Evolutionary conservation across 2,888 invertebrate species (phyloP).

Genomic region (Nomada ferruginata): DNA sequence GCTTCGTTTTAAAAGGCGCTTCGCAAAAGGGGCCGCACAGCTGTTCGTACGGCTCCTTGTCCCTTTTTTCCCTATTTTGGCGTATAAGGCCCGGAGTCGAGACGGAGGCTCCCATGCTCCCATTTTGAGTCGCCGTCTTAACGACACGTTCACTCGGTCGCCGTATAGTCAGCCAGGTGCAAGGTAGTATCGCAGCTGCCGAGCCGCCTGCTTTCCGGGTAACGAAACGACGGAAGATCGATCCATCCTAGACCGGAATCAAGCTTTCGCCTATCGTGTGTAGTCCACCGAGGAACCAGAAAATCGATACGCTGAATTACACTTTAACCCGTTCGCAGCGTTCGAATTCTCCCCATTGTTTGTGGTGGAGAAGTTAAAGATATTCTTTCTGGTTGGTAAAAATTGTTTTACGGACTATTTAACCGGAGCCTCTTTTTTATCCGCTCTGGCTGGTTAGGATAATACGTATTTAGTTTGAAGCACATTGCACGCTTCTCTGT

Average conservation of each 20-base stretch:
- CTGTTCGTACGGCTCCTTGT: slow-evolving; percentile 59
- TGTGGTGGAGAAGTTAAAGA: not conserved
- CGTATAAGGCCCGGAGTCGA: slow-evolving; percentile 67
- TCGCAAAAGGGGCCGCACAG: slow-evolving; percentile 72
- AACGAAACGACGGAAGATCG: slow-evolving; percentile 67
- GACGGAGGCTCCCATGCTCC: slow-evolving; percentile 14
- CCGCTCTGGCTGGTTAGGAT: too few relatives aligned
- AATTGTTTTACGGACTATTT: too few relatives aligned
- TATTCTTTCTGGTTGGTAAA: not conserved
- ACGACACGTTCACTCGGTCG: slow-evolving; percentile 35
- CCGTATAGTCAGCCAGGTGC: slow-evolving; percentile 65
- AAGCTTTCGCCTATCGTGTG: slow-evolving; percentile 18
- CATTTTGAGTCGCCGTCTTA: slow-evolving; percentile 51
- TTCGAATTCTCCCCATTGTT: too few relatives aligned
- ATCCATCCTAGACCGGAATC: slow-evolving; percentile 55
- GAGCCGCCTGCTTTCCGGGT: slow-evolving; percentile 55
- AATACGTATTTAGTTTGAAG: not conserved
- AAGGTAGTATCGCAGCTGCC: slow-evolving; percentile 60
- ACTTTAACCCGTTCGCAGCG: slow-evolving; percentile 37
- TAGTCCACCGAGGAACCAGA: not conserved
- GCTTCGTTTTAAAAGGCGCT: slow-evolving; percentile 68
- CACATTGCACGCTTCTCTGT: not conserved
- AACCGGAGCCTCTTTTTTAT: too few relatives aligned
- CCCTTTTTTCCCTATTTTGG: slow-evolving; percentile 49
- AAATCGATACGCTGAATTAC: slow-evolving; percentile 42